Percentiles rank a stretch among this genome's conserved stretches.
Evolutionary conservation across 2,797 vertebrate genomes (phyloP).

Genomic region (Anguilla obscura): DNA sequence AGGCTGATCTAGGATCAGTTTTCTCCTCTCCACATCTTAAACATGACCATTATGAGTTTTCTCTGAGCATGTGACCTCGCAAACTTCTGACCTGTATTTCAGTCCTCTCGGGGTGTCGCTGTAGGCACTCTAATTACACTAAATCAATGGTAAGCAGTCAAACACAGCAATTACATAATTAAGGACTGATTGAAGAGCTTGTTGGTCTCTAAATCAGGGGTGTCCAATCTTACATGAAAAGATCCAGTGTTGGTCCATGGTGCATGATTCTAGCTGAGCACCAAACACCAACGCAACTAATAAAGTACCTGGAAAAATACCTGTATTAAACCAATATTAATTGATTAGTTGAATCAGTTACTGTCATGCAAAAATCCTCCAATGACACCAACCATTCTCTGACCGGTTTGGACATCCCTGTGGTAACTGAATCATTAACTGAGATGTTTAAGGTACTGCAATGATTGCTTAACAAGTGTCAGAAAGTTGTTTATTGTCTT

Average conservation of each 20-base stretch:
- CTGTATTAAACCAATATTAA: no score
- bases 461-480: not conserved
- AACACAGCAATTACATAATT: slow-evolving; percentile 6
- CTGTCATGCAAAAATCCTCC: no score
- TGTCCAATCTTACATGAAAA: not conserved
- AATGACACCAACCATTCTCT: no score
- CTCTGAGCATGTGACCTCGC: not conserved
- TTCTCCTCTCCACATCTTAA: not conserved
- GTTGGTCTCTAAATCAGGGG: not conserved
- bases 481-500: not conserved
- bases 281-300: no score
- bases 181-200: not conserved
- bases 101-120: slow-evolving; percentile 36
- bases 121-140: slow-evolving; percentile 6
- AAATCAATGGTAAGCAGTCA: not conserved
- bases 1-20: no score
- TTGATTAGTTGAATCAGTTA: no score
- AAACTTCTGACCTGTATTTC: slow-evolving; percentile 4
- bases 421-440: not conserved
- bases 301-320: no score
- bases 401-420: no score
- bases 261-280: not conserved
- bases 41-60: not conserved
- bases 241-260: not conserved
- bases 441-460: not conserved